Evolutionary conservation across 2,888 invertebrate genomes (phyloP), one percentile per base, ranked within the genome.

Genomic region (Parochlus steinenii): DNA sequence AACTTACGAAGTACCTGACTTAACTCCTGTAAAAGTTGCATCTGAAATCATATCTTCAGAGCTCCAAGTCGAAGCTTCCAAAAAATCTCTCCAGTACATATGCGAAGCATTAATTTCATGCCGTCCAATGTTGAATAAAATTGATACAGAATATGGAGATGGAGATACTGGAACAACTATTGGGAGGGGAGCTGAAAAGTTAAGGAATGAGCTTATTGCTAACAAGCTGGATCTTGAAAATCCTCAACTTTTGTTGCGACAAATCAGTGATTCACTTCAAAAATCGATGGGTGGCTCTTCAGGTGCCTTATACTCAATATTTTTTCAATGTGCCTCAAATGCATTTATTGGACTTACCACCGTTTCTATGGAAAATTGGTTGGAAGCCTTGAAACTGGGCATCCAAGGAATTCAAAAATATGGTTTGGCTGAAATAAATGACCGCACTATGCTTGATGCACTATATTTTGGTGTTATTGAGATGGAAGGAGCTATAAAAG

Each of bases 281-380:
- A 65, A 64, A 12, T 61, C 63, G 30, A 77, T 83, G 70, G 82
- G 81, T 1, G 83, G 86, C 1, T 74, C 79, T 0, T 74, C 79
- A 0, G 85, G 85, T 1, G 83, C 76, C 2, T 62, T 86, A 28
- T 85, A 83, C 58, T 73, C 78, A 40, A 61, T 86, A 40, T 68
- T 82, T 39, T 67, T 86, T 39, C 69, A 78, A 3, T 70, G 74
- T 0, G 71, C 71, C 0, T 67, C 71, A 0, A 62, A 63, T 31
- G 54, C 61, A 29, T 56, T 70, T 33, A 49, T 28, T 51, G 51
- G 0, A 46, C 44, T 35, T 31, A 47, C 0, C 50, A 47, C 24
- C 50, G 52, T 26, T 44, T 36, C 20, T 6, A 46, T 26, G 27
- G 41, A 40, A 1, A 48, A 61, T 1, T 77, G 75, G 75, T 44